Conservation (phyloP, 2,888 invertebrate species). For the Perithous albicinctus region DNA sequence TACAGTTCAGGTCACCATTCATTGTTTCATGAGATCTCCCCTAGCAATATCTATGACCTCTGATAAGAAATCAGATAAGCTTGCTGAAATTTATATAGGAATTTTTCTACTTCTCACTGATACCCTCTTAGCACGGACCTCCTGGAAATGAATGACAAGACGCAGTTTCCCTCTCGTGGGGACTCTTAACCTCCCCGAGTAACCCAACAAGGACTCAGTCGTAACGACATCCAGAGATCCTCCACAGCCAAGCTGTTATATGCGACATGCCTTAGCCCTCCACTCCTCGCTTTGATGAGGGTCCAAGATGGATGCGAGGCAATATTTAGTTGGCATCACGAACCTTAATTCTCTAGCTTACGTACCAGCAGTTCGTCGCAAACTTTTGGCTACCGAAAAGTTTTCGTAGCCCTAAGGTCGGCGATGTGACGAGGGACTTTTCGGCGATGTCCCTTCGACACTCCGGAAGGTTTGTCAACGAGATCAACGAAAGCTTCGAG, state of each 20-base stretch:
- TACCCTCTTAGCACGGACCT: conserved; percentile 15
- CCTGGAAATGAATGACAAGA: conserved; percentile 30
- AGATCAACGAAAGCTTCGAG: conserved; percentile 33
- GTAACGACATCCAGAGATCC: conserved; percentile 51
- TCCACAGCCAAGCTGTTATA: conserved; percentile 15
- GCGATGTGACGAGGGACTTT: conserved; percentile 50
- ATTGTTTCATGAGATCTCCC: neutral
- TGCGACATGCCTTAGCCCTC: conserved; percentile 14
- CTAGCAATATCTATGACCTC: neutral
- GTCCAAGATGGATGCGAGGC: conserved; percentile 81
- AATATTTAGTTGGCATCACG: conserved; percentile 75
- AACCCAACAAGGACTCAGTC: conserved; percentile 61
- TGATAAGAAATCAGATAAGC: neutral
- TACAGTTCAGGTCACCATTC: neutral
- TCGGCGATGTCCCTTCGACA: conserved; percentile 27
- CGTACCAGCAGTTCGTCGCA: conserved; percentile 10
- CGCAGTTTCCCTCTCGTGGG: conserved; percentile 72
- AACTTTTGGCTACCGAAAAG: conserved; percentile 42
- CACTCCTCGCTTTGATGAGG: conserved; percentile 78
- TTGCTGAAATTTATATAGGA: neutral
- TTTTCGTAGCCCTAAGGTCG: conserved; percentile 37
- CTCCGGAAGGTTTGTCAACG: conserved; percentile 16
- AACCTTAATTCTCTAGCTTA: conserved; percentile 29
- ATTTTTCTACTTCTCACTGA: conserved; percentile 18
- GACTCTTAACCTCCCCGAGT: conserved; percentile 80